Conservation (phyloP, 2,888 invertebrate genomes). For the Ganaspis brasiliensis region DNA sequence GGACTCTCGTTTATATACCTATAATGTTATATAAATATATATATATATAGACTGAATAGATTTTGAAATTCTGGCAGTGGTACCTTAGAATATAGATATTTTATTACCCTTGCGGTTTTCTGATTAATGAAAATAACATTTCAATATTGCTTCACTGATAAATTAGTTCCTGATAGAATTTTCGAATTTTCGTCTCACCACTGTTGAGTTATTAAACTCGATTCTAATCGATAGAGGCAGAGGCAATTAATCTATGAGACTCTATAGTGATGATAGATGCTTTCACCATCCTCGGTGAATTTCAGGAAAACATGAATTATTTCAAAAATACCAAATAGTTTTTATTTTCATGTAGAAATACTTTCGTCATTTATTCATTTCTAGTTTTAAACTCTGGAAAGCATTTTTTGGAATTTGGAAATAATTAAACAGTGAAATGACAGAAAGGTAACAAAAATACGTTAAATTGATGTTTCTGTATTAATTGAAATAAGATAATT, state of each 20-base stretch:
- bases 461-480: no score
- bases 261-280: conserved; percentile 10
- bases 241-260: conserved; percentile 19
- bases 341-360: no score
- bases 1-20: no score
- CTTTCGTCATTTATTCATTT: no score
- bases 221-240: conserved; percentile 10
- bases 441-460: no score
- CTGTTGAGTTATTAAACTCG: conserved; percentile 20
- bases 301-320: background rate
- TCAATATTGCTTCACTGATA: conserved; percentile 15
- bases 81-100: background rate
- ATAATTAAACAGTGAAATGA: no score
- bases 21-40: no score
- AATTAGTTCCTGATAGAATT: conserved; percentile 13
- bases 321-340: background rate
- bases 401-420: no score
- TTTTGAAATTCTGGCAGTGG: background rate
- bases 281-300: background rate
- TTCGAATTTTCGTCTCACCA: conserved; percentile 18
- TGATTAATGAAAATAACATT: conserved; percentile 10
- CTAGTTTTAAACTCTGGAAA: no score
- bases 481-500: no score
- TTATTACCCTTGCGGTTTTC: conserved; percentile 8
- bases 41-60: background rate